Evolutionary conservation across 35 echinoderm and acorn worm species (phyloP).

Genomic region (Stichopus chloronotus): DNA sequence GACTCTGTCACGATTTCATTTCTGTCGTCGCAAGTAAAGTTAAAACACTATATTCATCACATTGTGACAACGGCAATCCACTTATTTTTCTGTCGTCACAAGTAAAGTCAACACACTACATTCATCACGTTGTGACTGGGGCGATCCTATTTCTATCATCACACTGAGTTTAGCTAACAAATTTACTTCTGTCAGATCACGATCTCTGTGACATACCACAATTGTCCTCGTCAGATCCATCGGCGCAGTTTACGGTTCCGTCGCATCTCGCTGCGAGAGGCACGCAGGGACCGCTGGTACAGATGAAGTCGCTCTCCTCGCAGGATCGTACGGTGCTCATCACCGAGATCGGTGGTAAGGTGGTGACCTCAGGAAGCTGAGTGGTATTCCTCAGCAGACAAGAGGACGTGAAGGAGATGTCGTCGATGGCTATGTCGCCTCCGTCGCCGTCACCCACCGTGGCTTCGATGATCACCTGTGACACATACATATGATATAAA

Average conservation of each 20-base stretch:
- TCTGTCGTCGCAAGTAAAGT: no score
- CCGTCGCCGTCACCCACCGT: slow-evolving; percentile 59
- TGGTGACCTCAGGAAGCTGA: slow-evolving; percentile 65
- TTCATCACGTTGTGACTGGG: no score
- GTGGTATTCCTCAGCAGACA: slow-evolving; percentile 47
- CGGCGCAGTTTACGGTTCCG: slow-evolving; percentile 55
- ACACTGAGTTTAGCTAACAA: not conserved
- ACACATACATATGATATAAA: not conserved
- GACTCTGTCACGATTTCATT: no score
- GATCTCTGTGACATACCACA: slow-evolving; percentile 67
- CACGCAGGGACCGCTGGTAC: slow-evolving; percentile 69
- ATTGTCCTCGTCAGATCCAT: slow-evolving; percentile 68
- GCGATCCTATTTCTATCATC: not conserved
- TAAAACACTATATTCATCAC: no score
- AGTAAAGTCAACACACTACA: no score
- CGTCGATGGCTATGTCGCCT: slow-evolving; percentile 94
- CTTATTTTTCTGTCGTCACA: no score
- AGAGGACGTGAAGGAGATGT: slow-evolving; percentile 76
- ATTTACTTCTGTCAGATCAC: not conserved
- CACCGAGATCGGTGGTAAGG: slow-evolving; percentile 39
- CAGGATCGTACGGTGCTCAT: slow-evolving; percentile 56
- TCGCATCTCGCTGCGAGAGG: slow-evolving; percentile 60
- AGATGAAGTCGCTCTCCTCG: slow-evolving; percentile 62
- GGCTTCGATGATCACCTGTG: slow-evolving; percentile 83
- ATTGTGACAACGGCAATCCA: no score